A percentile compares a stretch with the other conserved stretches of the same genome.
phyloP scores from a whole-genome alignment of 2,113 vertebrate genomes.

The Nematolebias whitei region DNA sequence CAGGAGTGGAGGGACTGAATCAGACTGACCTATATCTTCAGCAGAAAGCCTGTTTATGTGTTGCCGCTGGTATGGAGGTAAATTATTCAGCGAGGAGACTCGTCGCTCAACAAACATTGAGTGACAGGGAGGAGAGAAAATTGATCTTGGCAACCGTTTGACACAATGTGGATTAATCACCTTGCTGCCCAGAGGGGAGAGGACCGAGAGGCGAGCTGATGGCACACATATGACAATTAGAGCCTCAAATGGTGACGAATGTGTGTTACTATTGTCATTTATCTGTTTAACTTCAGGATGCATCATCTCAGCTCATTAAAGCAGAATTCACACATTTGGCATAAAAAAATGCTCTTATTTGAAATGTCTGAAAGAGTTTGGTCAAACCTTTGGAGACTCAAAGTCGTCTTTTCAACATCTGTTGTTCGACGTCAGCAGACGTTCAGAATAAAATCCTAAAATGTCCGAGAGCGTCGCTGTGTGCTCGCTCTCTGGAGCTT shows the following conservation, averaged over 20 bases:
- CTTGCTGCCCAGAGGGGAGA: constrained; percentile 1
- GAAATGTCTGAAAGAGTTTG: too few relatives aligned
- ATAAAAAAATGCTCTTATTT: neutral
- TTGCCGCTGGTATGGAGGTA: neutral
- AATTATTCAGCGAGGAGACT: constrained; percentile 44
- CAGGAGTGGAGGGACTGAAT: neutral
- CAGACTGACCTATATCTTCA: neutral
- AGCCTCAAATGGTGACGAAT: constrained; percentile 1
- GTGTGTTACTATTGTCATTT: neutral
- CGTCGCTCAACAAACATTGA: constrained; percentile 36
- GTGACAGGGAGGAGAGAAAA: constrained; percentile 37
- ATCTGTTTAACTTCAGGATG: neutral
- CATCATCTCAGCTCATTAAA: neutral
- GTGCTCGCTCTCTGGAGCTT: too few relatives aligned
- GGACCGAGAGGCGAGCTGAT: constrained; percentile 17
- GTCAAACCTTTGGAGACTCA: too few relatives aligned
- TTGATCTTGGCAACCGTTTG: constrained; percentile 18
- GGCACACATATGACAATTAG: constrained; percentile 22
- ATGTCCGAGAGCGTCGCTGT: too few relatives aligned
- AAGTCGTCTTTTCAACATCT: too few relatives aligned
- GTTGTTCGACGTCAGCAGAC: too few relatives aligned
- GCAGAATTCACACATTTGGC: neutral
- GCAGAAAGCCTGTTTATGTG: constrained; percentile 21
- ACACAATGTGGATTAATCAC: constrained; percentile 53
- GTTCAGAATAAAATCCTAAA: too few relatives aligned